phyloP scores from a whole-genome alignment of 2,113 vertebrate genomes.

The Dendrocopos noguchii region DNA sequence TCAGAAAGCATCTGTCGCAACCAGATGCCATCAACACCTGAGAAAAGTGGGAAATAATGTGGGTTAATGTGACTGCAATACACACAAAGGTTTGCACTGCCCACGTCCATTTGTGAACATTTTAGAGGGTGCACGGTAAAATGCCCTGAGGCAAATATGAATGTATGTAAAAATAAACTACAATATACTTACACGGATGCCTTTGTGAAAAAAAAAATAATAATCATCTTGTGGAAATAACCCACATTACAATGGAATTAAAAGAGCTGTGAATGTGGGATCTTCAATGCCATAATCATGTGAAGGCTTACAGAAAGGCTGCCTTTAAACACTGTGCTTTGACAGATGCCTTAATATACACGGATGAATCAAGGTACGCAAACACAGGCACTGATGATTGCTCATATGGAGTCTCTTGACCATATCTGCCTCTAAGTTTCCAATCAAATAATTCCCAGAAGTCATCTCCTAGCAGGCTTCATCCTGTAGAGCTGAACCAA shows the following conservation, averaged over 20 bases:
- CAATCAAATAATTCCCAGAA: not conserved
- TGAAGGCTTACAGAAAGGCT: not conserved
- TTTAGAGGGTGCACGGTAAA: not conserved
- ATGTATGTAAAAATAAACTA: not conserved
- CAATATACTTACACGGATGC: not conserved
- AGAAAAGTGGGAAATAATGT: conserved; percentile 46
- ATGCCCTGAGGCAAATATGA: not conserved
- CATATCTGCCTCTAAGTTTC: not conserved
- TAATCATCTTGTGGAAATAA: not conserved
- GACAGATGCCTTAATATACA: not conserved
- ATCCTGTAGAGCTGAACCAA: conserved; percentile 12
- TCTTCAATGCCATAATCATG: not conserved
- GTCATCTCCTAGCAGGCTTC: not conserved
- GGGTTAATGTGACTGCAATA: not conserved
- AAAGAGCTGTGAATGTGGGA: not conserved
- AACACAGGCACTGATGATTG: not conserved
- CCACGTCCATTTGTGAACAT: not conserved
- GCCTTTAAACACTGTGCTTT: not conserved
- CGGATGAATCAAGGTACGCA: not conserved
- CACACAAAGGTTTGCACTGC: not conserved
- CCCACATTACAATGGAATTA: not conserved
- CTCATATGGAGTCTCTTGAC: not conserved
- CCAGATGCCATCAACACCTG: conserved; percentile 66
- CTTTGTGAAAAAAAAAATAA: not conserved
- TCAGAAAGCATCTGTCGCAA: conserved; percentile 68